Evolutionary conservation across 1,140 invertebrate species (phyloP).

Genomic region (Heliconius himera): DNA sequence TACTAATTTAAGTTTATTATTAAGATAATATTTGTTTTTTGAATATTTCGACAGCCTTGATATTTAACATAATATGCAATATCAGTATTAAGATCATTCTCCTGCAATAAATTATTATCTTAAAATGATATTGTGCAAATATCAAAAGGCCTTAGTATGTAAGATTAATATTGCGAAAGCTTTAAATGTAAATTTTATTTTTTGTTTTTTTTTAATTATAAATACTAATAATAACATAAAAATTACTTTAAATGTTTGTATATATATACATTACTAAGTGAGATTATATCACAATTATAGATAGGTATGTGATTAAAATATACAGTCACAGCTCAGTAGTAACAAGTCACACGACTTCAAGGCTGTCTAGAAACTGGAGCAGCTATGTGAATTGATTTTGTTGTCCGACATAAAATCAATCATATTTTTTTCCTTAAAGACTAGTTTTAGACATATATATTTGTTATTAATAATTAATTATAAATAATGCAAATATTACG

Average conservation of each 20-base stretch:
- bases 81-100: neutral
- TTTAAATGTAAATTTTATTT: neutral
- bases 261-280: neutral
- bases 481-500: neutral
- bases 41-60: neutral
- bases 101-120: neutral
- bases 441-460: neutral
- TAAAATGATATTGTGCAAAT: too few relatives aligned
- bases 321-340: neutral
- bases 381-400: constrained; percentile 29
- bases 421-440: neutral
- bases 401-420: constrained; percentile 4
- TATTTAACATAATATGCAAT: neutral
- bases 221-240: neutral
- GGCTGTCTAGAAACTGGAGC: constrained; percentile 54
- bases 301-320: constrained; percentile 19
- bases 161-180: neutral
- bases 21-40: neutral
- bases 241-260: neutral
- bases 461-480: neutral
- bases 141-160: neutral
- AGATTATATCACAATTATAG: constrained; percentile 29
- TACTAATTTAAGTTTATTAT: neutral
- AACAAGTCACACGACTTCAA: constrained; percentile 52
- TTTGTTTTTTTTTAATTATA: neutral